Percentiles rank a stretch among this genome's conserved stretches.
Conservation (phyloP, 1,140 invertebrate species). For the Matsumurasca onukii region DNA sequence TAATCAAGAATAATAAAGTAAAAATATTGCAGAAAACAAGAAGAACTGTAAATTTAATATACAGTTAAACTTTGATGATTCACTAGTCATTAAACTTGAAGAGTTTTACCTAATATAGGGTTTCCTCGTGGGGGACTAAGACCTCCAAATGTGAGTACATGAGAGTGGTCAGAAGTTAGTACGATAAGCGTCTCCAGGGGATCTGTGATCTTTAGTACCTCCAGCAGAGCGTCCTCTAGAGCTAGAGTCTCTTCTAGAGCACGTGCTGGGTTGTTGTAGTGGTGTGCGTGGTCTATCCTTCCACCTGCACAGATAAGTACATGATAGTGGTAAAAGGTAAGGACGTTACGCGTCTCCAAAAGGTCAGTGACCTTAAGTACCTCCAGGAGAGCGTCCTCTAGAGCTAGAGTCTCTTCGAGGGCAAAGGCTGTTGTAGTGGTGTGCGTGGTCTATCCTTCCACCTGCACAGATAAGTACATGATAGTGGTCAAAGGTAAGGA, state of each 20-base stretch:
- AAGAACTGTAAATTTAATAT: no score
- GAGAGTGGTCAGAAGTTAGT: slow-evolving; percentile 79
- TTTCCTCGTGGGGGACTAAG: slow-evolving; percentile 63
- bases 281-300: no score
- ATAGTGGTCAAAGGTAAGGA: slow-evolving; percentile 80
- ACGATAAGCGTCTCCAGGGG: slow-evolving; percentile 72
- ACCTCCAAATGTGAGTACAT: slow-evolving; percentile 76
- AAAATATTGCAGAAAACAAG: no score
- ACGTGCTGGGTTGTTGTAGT: slow-evolving; percentile 69
- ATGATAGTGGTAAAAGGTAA: slow-evolving; percentile 80
- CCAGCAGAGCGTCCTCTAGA: slow-evolving; percentile 68
- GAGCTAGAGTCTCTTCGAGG: slow-evolving; percentile 72
- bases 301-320: slow-evolving; percentile 78
- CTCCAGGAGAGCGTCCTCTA: slow-evolving; percentile 69
- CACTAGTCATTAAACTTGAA: no score
- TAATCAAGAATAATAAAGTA: no score
- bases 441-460: no score
- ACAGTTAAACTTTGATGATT: no score
- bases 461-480: slow-evolving; percentile 79
- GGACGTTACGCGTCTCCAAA: slow-evolving; percentile 72
- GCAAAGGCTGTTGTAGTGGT: slow-evolving; percentile 76
- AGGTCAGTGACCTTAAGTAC: slow-evolving; percentile 65
- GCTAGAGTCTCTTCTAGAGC: slow-evolving; percentile 77
- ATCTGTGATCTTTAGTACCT: slow-evolving; percentile 65
- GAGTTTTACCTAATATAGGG: slow-evolving; percentile 65